Evolutionary conservation across 2,888 invertebrate species (phyloP).

Genomic region (Limulus polyphemus): DNA sequence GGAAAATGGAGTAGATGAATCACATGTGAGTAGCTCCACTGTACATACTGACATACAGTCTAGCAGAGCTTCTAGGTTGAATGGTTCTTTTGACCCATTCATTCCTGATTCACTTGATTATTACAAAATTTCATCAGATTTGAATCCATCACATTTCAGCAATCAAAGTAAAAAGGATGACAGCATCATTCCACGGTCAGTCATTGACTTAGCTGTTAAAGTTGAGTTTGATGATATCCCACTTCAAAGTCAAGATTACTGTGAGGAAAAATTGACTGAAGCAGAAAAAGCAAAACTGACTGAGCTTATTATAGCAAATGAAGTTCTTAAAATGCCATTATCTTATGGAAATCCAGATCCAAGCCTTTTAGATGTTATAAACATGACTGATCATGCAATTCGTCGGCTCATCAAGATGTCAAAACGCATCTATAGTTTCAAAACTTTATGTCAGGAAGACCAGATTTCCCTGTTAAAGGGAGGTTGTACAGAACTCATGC

Average conservation of each 20-base stretch:
- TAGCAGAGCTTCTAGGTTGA: no score
- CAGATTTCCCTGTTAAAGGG: constrained; percentile 79
- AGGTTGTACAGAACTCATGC: constrained; percentile 92
- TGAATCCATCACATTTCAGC: no score
- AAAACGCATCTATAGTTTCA: constrained; percentile 57
- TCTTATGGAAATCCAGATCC: constrained; percentile 35
- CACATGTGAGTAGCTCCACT: no score
- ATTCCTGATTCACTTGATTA: no score
- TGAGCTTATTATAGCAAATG: constrained; percentile 72
- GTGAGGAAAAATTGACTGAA: constrained; percentile 51
- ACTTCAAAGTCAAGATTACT: constrained; percentile 6
- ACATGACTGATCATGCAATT: constrained; percentile 83
- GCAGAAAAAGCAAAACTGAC: constrained; percentile 71
- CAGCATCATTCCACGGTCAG: constrained; percentile 8
- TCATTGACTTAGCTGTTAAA: constrained; percentile 18
- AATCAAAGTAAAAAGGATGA: constrained; percentile 19
- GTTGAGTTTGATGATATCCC: constrained; percentile 18
- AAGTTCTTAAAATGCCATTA: constrained; percentile 66
- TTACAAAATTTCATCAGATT: no score
- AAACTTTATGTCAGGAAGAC: constrained; percentile 85
- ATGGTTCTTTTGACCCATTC: no score
- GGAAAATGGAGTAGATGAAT: no score
- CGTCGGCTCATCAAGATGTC: constrained; percentile 54
- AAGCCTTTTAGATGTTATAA: constrained; percentile 66
- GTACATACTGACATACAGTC: no score